Base-by-base conservation (phyloP, 1,140 invertebrate genomes). In the Papilio glaucus region DNA sequence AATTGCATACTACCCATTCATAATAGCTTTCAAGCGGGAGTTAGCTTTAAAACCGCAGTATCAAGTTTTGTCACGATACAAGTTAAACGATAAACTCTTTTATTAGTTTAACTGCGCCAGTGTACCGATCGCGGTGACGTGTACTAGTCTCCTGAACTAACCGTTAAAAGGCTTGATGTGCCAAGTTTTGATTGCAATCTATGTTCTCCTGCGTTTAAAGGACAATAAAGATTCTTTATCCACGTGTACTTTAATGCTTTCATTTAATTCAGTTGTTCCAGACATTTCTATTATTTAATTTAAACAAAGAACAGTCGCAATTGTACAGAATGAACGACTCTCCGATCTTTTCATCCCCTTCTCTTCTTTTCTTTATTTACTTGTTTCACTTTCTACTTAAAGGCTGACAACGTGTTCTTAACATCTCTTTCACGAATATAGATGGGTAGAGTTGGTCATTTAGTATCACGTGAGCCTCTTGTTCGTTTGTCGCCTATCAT, bases 131-230 rank as follows among this genome's bases (percentile, higher is more conserved):
- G 74, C 61, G 70, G 38, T 62, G 68, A 73, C 67, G 70, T 74
- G 61, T 61, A 78, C 61, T 73, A 69, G 71, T 70, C 73, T 65
- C 72, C 71, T 78, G 80, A 76, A 84, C 81, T 73, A 77, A 81
- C 77, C 77, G 72, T 84, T 71, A 75, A 76, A 74, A 61, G 67
- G 15, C 57, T 72, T 77, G 62, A 81, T 77, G 69, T 45, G 60
- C 41, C 57, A 79, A 83, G 77, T 85, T 85, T 83, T 79, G 82
- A 83, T 81, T 78, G 79, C 70, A 74, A 75, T 77, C 41, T 75
- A 33, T 69, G 62, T 61, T 67, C 41, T 61, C 29, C 39, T 38
- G 26, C 15, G n/a, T 15, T 29, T 29, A 15, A 45, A 41, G 29
- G 33, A 5, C 29, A 21, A 29, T 41, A 65, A 37, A 49, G 41